Conservation (phyloP, 2,797 vertebrate genomes). For the Spinus olivaceus region DNA sequence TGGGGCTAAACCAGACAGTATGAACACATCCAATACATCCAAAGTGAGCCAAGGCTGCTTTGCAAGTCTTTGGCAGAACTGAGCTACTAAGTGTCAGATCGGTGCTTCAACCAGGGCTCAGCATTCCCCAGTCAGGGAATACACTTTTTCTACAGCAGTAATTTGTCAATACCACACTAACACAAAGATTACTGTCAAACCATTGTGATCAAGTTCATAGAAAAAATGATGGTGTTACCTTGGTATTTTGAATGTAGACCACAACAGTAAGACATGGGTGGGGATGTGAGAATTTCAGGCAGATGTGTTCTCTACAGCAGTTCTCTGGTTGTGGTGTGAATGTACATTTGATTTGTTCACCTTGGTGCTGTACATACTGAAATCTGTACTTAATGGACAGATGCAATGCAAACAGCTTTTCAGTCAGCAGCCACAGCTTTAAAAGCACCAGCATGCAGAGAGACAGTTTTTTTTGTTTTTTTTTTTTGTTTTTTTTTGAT, state of each 20-base stretch:
- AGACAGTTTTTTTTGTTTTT: background rate
- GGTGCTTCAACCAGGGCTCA: background rate
- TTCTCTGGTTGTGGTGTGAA: background rate
- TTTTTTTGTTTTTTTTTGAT: background rate
- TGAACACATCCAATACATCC: background rate
- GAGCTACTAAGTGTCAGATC: background rate
- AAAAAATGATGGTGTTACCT: background rate
- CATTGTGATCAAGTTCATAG: background rate
- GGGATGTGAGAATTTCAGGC: background rate
- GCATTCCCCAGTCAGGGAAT: background rate
- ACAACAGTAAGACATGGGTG: background rate
- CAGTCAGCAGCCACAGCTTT: constrained; percentile 1
- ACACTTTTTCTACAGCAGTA: background rate
- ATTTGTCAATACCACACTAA: background rate
- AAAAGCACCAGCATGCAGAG: constrained; percentile 3
- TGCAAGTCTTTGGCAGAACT: background rate
- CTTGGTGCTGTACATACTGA: background rate
- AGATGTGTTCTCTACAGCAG: background rate
- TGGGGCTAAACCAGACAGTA: background rate
- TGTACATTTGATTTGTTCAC: background rate
- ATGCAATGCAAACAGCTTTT: background rate
- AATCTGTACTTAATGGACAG: background rate
- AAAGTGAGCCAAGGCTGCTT: background rate
- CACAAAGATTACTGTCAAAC: background rate
- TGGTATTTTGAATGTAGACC: background rate